A percentile compares a stretch with the other conserved stretches of the same genome.
Evolutionary conservation across 2,113 vertebrate genomes (phyloP).

Genomic region (Montifringilla adamsi): DNA sequence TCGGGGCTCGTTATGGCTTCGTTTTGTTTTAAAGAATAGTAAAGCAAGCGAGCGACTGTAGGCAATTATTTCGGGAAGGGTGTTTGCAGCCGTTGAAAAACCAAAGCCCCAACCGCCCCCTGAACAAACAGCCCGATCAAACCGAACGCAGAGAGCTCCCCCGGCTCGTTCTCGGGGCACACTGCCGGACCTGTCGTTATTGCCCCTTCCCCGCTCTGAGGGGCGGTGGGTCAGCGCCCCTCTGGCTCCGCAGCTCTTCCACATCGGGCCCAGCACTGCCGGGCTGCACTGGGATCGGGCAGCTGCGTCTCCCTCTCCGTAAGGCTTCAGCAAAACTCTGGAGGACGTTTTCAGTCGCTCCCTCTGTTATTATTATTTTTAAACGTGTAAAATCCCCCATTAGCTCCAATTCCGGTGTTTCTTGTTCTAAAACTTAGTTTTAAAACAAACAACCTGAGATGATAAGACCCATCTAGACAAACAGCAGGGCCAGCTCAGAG

Average conservation of each 20-base stretch:
- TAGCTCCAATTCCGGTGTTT: slow-evolving; percentile 35
- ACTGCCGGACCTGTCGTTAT: neutral
- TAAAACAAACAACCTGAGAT: slow-evolving; percentile 48
- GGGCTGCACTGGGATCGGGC: neutral
- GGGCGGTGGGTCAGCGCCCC: neutral
- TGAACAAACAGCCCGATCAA: neutral
- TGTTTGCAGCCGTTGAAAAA: neutral
- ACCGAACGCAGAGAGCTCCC: neutral
- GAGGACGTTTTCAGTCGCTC: neutral
- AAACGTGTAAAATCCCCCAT: neutral
- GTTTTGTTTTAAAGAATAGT: neutral
- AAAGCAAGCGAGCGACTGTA: neutral
- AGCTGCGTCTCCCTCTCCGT: neutral
- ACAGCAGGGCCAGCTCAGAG: neutral
- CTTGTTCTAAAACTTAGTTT: slow-evolving; percentile 34
- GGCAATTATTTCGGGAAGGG: neutral
- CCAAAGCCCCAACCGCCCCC: neutral
- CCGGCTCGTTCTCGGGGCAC: neutral
- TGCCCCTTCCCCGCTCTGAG: neutral
- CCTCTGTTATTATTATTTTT: slow-evolving; percentile 9
- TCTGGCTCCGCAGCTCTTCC: neutral
- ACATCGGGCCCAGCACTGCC: neutral
- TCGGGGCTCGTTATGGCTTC: neutral
- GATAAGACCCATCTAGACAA: slow-evolving; percentile 55
- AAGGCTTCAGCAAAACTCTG: neutral